A percentile compares a stretch with the other conserved stretches of the same genome.
Conservation (phyloP, 2,888 invertebrate species). For the Choristoneura rosaceana region DNA sequence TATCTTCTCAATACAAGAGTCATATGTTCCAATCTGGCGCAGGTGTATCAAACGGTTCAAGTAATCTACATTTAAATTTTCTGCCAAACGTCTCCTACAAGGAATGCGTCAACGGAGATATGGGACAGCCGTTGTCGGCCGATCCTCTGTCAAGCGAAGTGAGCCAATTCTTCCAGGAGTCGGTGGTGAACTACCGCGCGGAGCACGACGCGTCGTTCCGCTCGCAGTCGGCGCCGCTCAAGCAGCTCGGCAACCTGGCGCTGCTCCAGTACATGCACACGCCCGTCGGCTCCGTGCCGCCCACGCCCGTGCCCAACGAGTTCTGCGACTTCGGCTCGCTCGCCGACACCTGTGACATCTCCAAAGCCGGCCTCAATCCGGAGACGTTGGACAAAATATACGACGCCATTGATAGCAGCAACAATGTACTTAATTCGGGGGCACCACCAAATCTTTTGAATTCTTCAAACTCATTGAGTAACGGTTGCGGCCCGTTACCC, state of each 20-base stretch:
- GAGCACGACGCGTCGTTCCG: constrained; percentile 80
- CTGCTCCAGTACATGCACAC: constrained; percentile 80
- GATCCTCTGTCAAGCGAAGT: constrained; percentile 86
- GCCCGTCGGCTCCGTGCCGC: constrained; percentile 87
- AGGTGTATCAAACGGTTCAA: constrained; percentile 70
- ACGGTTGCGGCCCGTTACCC: constrained; percentile 73
- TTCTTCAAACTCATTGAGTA: constrained; percentile 66
- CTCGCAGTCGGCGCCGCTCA: constrained; percentile 93
- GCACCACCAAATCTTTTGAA: constrained; percentile 65
- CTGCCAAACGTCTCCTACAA: constrained; percentile 74
- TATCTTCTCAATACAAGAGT: constrained; percentile 76
- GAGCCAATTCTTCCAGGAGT: constrained; percentile 86
- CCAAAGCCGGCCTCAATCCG: constrained; percentile 80
- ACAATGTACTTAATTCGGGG: constrained; percentile 71
- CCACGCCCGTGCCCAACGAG: constrained; percentile 89
- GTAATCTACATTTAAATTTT: constrained; percentile 76
- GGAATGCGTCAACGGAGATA: constrained; percentile 76
- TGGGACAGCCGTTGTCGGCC: constrained; percentile 71
- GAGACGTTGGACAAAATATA: constrained; percentile 89
- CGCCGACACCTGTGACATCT: constrained; percentile 84
- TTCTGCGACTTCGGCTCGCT: constrained; percentile 89
- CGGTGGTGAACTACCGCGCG: constrained; percentile 70
- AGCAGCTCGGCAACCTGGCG: constrained; percentile 77
- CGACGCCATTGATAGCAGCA: constrained; percentile 86
- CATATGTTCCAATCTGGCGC: constrained; percentile 79